Evolutionary conservation across 2,797 vertebrate genomes (phyloP), one percentile per base, ranked within the genome.

Genomic region (Serranus cabrilla): DNA sequence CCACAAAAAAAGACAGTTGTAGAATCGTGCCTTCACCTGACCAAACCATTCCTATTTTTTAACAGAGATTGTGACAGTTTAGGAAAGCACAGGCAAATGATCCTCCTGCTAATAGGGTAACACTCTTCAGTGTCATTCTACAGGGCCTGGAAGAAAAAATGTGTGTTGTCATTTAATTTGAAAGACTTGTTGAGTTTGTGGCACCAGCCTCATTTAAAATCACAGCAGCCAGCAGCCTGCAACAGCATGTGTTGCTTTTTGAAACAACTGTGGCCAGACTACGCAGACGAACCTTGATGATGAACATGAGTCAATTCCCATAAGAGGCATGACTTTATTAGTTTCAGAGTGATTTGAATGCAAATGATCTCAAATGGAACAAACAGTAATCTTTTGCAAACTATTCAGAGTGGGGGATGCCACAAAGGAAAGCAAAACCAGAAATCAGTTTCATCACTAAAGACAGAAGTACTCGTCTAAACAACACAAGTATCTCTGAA

Each of bases 301-400:
- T 47, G 49, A 75, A 47, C 16, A n/a, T 20, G 7, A 31, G 18
- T 27, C 25, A 1, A 63, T 47, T 25, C 47, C 39, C n/a, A 31
- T 11, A 55, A 42, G 4, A 8, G 16, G 0, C 16, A 3, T 14
- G 6, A 25, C 17, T 13, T 37, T 4, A 40, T 51, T 42, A 46
- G 52, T 43, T 49, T 70, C 18, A 50, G 25, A 58, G 17, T 39
- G 51, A 61, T 62, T 45, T 20, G n/a, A 31, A 51, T 45, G 13
- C 17, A 66, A 59, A 61, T 55, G 1, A 37, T 61, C 23, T 11
- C 2, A 47, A 40, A 21, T 4, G 11, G 40, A 75, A 52, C 20
- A 52, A 54, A 20, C 60, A 43, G 21, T 59, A 11, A 61, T 61
- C 18, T 20, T 50, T 50, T 64, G 46, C 20, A 51, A 45, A 39